Percentiles rank a stretch among this genome's conserved stretches.
Evolutionary conservation across 2,888 invertebrate genomes (phyloP).

Genomic region (Fissipunctia ypsillon): DNA sequence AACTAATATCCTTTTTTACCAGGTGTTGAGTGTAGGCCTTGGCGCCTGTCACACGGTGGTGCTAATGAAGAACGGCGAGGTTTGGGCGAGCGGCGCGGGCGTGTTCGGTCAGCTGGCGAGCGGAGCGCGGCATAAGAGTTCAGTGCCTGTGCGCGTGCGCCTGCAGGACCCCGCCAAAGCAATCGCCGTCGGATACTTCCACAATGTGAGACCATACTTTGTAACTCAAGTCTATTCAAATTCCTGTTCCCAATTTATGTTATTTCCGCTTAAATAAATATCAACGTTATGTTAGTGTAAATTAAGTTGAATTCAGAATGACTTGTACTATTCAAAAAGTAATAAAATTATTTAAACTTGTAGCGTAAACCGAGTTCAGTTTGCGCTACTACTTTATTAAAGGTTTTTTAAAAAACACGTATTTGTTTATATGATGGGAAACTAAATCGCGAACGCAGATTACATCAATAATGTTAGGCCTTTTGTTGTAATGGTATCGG

Average conservation of each 20-base stretch:
- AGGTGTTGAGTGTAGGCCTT: slow-evolving; percentile 88
- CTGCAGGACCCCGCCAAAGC: slow-evolving; percentile 79
- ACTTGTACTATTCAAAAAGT: background rate
- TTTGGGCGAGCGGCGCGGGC: slow-evolving; percentile 93
- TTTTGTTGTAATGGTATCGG: background rate
- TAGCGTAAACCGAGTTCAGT: background rate
- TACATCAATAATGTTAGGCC: background rate
- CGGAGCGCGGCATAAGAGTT: slow-evolving; percentile 90
- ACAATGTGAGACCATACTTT: slow-evolving; percentile 89
- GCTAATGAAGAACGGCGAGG: slow-evolving; percentile 92
- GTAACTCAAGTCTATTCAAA: background rate
- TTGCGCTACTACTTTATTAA: background rate
- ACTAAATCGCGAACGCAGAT: background rate
- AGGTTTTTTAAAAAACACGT: background rate
- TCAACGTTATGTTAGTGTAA: background rate
- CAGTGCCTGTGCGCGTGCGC: slow-evolving; percentile 89
- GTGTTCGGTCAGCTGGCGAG: slow-evolving; percentile 95
- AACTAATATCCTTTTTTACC: background rate
- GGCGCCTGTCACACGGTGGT: slow-evolving; percentile 94
- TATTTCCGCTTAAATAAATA: background rate
- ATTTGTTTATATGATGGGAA: background rate
- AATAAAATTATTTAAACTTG: background rate
- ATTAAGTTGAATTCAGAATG: background rate
- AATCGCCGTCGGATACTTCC: slow-evolving; percentile 92
- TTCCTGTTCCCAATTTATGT: background rate